These are phyloP conservation scores for Aphaenogaster floridana DNA, from an alignment of 1,140 invertebrate genomes.

Conservation along the genomic window DNA sequence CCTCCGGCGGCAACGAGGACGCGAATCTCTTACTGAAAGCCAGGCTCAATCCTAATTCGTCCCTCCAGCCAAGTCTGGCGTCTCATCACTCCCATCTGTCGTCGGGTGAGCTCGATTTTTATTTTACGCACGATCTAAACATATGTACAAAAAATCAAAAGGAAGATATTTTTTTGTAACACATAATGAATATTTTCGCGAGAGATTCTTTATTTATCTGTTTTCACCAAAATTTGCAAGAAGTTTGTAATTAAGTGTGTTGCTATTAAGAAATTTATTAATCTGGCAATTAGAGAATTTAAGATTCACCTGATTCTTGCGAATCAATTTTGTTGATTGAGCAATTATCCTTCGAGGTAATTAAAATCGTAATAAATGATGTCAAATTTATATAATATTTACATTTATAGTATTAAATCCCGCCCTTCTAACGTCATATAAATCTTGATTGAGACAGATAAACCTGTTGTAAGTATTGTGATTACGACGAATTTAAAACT, in stretches of 20 bases:
- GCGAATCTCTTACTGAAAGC: conserved; percentile 96
- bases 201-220: background rate
- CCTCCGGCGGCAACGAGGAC: conserved; percentile 93
- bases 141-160: background rate
- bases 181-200: background rate
- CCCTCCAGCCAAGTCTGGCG: conserved; percentile 83
- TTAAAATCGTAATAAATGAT: too few species aligned
- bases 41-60: conserved; percentile 89
- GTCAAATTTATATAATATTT: background rate
- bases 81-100: conserved; percentile 86
- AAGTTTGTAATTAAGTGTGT: background rate
- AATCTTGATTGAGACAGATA: background rate
- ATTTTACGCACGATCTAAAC: background rate
- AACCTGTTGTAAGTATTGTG: background rate
- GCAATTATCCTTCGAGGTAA: background rate
- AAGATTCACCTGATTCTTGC: background rate
- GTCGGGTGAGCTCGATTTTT: conserved; percentile 81
- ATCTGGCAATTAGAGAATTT: background rate
- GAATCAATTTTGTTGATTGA: background rate
- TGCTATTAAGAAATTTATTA: background rate
- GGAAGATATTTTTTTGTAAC: background rate
- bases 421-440: background rate
- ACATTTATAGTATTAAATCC: background rate
- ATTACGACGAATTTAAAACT: background rate
- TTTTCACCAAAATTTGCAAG: background rate